Percentiles rank a stretch among this genome's conserved stretches.
Conservation (phyloP, 2,113 vertebrate genomes). For the Tinamus guttatus region DNA sequence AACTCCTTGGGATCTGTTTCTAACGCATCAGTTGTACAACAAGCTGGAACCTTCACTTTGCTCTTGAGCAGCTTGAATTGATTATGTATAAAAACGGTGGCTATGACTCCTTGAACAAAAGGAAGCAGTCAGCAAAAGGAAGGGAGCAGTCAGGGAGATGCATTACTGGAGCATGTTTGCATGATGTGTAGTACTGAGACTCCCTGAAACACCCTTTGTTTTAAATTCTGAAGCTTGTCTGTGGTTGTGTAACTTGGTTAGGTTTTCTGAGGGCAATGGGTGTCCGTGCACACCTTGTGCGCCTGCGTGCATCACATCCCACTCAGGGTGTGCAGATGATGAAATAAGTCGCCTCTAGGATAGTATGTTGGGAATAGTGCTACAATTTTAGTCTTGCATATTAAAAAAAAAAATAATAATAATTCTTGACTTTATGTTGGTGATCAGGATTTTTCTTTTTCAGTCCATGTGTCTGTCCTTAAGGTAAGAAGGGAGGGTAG, state of each 20-base stretch:
- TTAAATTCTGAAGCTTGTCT: neutral
- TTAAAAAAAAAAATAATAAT: neutral
- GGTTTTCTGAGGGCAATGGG: neutral
- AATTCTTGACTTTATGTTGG: fast-evolving
- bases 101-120: neutral
- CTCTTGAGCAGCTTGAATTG: neutral
- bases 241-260: neutral
- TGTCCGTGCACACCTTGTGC: neutral
- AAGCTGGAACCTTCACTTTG: neutral
- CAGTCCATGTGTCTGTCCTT: neutral
- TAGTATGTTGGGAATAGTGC: neutral
- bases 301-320: neutral
- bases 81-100: neutral
- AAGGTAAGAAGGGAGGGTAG: neutral
- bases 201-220: neutral
- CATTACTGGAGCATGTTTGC: neutral
- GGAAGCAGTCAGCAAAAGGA: neutral
- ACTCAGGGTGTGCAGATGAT: neutral
- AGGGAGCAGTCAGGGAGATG: fast-evolving
- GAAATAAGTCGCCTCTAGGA: neutral
- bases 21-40: neutral
- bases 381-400: no score
- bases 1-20: neutral
- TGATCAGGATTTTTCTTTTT: neutral
- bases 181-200: neutral